Conservation (phyloP, 1,140 invertebrate species). For the Melanaphis sacchari region DNA sequence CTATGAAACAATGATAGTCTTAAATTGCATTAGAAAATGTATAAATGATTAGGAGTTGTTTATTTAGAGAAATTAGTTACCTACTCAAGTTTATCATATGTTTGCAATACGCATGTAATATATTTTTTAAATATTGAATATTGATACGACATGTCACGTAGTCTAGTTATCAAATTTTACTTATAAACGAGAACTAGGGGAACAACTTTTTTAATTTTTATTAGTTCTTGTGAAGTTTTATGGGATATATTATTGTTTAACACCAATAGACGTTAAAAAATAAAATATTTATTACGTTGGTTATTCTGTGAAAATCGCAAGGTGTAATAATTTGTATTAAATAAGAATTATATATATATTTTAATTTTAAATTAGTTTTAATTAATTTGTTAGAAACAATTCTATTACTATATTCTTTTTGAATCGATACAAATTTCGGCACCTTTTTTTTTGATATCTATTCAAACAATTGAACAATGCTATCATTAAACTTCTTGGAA, state of each 20-base stretch:
- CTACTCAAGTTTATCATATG: neutral
- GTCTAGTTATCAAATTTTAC: neutral
- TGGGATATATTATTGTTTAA: neutral
- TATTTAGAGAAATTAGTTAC: neutral
- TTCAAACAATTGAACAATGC: neutral
- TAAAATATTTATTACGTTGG: no score
- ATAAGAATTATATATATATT: neutral
- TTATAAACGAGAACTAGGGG: neutral
- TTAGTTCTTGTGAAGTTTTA: neutral
- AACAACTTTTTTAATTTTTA: neutral
- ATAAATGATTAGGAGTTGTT: neutral
- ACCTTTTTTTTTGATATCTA: neutral
- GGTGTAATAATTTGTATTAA: neutral
- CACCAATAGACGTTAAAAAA: neutral
- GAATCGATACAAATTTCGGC: neutral
- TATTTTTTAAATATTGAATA: neutral
- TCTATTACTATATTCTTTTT: neutral
- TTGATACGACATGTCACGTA: neutral
- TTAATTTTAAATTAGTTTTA: no score
- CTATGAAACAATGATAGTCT: neutral
- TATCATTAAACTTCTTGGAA: conserved; percentile 4
- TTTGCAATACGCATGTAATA: neutral
- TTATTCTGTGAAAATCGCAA: no score
- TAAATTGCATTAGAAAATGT: neutral
- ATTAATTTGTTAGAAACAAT: neutral